Conservation (phyloP, 2,113 vertebrate genomes). For the Labeo catla region DNA sequence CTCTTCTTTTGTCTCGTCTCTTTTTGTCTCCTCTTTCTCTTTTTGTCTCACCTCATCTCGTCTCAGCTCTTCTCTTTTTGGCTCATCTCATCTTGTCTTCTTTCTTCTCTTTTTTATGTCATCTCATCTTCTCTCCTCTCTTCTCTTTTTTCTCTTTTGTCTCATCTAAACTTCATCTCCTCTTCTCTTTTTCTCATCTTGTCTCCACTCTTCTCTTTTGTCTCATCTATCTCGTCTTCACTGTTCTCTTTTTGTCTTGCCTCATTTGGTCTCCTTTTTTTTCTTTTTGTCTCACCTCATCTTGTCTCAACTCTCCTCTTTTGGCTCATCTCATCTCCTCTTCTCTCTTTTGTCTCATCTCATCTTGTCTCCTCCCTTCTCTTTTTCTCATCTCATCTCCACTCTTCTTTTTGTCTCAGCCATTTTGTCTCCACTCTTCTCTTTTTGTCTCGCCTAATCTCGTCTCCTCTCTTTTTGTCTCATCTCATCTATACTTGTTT, state of each 20-base stretch:
- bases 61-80: no score
- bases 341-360: constrained; percentile 43
- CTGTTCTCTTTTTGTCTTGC: no score
- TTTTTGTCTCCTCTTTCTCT: no score
- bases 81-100: no score
- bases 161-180: no score
- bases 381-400: constrained; percentile 56
- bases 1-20: neutral
- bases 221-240: no score
- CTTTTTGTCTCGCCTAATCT: constrained; percentile 60
- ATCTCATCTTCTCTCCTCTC: no score
- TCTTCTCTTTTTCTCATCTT: neutral
- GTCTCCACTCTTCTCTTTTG: no score
- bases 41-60: no score
- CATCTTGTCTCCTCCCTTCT: constrained; percentile 38
- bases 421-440: constrained; percentile 41
- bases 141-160: no score
- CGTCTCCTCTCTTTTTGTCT: constrained; percentile 11
- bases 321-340: neutral
- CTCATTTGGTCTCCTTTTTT: no score
- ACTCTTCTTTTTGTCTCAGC: neutral
- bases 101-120: neutral
- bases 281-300: no score
- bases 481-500: neutral
- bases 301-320: constrained; percentile 14